Evolutionary conservation across 64 coral and sea anemone genomes (phyloP), one percentile per base, ranked within the genome.

Genomic region (Acropora yongei): DNA sequence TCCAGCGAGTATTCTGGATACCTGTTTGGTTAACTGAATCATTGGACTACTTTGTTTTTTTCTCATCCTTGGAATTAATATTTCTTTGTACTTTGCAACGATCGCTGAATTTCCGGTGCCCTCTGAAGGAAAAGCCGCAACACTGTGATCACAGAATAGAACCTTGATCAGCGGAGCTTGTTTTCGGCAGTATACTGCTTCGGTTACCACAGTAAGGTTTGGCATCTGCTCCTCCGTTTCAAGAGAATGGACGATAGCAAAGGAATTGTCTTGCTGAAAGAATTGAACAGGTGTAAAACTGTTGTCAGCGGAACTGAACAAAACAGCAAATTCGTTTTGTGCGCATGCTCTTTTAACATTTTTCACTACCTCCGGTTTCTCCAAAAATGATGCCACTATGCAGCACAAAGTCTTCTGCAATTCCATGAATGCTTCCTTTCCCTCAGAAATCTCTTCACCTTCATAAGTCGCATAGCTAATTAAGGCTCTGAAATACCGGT

Each of bases 61-160:
- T 68, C 40, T 60, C 80, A 84, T 84, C 43, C 44, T 13, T 84
- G 66, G 41, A 16, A 45, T 16, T 2, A 84, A 9, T 1, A 84
- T 16, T 57, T 84, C 80, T 68, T 18, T 84, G 80, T 84, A 84
- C 68, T 68, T 68, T 16, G 42, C 3, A 67, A 60, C 13, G 39
- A 4, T 83, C 13, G 12, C 2, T 47, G 58, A 68, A 84, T 66
- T 47, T 84, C 14, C 16, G 12, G 40, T 43, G 4, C 42, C 80
- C 18, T 47, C 13, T 6, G 18, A 68, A 67, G 58, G 80, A 68
- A 84, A 67, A 8, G 58, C 13, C 18, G 17, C 47, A 5, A 46
- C 80, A 16, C 80, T 84, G 18, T 84, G 80, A 42, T 84, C 80
- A 69, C 80, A 84, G 47, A 84, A 84, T 1, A 84, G 61, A 68